Percentiles rank a stretch among this genome's conserved stretches.
phyloP scores from a whole-genome alignment of 2,888 invertebrate species.

The Archips xylosteana region DNA sequence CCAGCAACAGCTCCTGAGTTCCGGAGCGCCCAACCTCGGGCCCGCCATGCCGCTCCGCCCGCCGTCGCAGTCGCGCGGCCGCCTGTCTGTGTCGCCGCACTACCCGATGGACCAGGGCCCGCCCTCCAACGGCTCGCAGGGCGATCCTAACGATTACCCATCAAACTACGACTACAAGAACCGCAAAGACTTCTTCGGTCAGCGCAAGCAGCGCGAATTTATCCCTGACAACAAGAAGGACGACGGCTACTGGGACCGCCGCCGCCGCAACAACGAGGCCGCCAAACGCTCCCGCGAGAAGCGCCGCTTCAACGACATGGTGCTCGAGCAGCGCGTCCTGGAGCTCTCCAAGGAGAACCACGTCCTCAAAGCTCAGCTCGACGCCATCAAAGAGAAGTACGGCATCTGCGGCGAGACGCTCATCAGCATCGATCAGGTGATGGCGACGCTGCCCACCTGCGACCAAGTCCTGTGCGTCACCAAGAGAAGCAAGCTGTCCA shows the following conservation, averaged over 20 bases:
- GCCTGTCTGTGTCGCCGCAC: constrained; percentile 77
- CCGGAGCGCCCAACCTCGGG: constrained; percentile 70
- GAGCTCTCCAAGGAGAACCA: constrained; percentile 98
- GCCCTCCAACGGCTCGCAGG: constrained; percentile 60
- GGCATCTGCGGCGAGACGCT: constrained; percentile 95
- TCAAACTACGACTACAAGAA: constrained; percentile 87
- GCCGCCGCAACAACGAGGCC: constrained; percentile 98
- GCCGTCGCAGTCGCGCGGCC: constrained; percentile 68
- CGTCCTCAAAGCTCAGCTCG: constrained; percentile 95
- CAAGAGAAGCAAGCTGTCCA: constrained; percentile 87
- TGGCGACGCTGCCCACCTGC: constrained; percentile 93
- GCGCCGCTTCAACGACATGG: constrained; percentile 98
- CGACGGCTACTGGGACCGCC: constrained; percentile 98
- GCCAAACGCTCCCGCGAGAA: constrained; percentile 99
- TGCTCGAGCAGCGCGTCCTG: constrained; percentile 96
- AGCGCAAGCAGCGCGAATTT: constrained; percentile 97
- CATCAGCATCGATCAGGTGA: constrained; percentile 95
- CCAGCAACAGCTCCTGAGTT: constrained; percentile 85
- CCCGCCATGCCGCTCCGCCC: constrained; percentile 70
- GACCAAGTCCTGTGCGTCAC: constrained; percentile 94
- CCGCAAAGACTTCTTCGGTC: constrained; percentile 94
- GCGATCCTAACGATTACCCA: constrained; percentile 71
- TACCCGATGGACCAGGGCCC: constrained; percentile 81
- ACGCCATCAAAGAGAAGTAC: constrained; percentile 96
- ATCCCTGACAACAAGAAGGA: constrained; percentile 99